Evolutionary conservation across 2,797 vertebrate species (phyloP).

Genomic region (Masticophis lateralis): DNA sequence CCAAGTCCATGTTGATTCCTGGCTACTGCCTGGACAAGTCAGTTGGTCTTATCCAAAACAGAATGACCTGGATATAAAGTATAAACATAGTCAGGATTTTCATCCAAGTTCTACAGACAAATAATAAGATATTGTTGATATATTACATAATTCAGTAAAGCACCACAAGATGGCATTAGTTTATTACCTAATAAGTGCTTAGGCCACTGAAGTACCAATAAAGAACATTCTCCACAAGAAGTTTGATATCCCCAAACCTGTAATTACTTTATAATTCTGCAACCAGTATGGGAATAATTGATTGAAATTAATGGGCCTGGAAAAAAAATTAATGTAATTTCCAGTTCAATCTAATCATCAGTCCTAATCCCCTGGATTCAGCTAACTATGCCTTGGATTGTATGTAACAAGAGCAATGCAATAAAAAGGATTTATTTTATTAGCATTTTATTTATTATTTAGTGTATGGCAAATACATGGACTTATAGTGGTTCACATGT

Average conservation of each 20-base stretch:
- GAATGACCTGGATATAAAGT: neutral
- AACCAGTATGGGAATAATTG: neutral
- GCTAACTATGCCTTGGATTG: neutral
- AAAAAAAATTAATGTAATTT: neutral
- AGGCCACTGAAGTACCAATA: fast-evolving
- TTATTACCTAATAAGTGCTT: neutral
- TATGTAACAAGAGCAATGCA: neutral
- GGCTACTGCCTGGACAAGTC: neutral
- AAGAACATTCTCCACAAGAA: neutral
- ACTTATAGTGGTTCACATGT: too few relatives aligned
- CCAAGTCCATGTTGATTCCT: neutral
- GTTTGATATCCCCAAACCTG: neutral
- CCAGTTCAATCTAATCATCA: neutral
- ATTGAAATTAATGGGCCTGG: neutral
- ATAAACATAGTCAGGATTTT: neutral
- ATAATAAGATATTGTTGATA: neutral
- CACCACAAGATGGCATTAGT: conserved; percentile 65
- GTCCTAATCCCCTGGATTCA: neutral
- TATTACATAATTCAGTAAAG: neutral
- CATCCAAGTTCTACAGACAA: neutral
- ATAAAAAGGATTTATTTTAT: neutral
- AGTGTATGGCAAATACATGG: too few relatives aligned
- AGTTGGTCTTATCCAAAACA: neutral
- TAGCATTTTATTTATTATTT: neutral
- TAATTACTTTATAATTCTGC: neutral